Conservation (phyloP, 2,113 vertebrate genomes). For the Sula dactylatra region DNA sequence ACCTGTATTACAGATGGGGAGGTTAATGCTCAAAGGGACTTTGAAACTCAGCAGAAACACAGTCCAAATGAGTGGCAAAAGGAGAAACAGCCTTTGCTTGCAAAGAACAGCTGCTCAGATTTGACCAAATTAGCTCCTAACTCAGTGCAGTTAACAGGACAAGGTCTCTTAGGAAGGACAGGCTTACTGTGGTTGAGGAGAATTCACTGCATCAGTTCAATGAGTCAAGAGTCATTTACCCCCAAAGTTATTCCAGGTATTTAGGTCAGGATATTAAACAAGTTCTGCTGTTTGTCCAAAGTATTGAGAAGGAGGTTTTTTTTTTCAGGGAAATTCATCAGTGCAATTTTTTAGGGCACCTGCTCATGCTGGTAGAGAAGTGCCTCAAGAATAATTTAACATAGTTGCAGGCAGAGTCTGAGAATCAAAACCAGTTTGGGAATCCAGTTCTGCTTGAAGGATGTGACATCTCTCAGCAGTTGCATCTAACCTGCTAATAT, state of each 20-base stretch:
- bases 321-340: background rate
- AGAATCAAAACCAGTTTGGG: background rate
- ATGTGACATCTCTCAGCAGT: background rate
- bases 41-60: background rate
- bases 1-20: background rate
- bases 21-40: background rate
- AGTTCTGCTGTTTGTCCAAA: background rate
- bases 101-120: background rate
- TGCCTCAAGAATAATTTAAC: background rate
- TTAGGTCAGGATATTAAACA: background rate
- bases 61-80: background rate
- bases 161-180: background rate
- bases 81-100: background rate
- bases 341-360: background rate
- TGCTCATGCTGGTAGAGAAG: background rate
- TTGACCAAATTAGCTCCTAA: background rate
- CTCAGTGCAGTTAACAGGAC: background rate
- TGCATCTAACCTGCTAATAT: background rate
- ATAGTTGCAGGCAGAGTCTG: background rate
- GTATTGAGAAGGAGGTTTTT: background rate
- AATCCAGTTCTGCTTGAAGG: background rate
- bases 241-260: background rate
- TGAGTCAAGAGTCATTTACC: fast-evolving
- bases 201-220: background rate
- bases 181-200: background rate